Conservation (phyloP, 2,113 vertebrate genomes). For the Campylomormyrus tamandua region DNA sequence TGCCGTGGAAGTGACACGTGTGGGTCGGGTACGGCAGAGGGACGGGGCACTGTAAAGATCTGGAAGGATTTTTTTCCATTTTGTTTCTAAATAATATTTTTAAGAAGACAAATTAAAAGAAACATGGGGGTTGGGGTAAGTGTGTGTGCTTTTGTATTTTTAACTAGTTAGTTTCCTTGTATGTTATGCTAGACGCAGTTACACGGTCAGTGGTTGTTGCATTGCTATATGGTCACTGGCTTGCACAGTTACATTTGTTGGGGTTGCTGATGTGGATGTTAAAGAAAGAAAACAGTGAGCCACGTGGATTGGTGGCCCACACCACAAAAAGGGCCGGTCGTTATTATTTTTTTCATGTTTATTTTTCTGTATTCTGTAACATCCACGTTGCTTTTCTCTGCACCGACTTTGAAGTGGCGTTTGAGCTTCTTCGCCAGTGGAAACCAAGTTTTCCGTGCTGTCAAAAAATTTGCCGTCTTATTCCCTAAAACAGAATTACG, state of each 20-base stretch:
- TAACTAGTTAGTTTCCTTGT: not conserved
- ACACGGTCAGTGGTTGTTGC: not conserved
- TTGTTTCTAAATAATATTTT: conserved; percentile 32
- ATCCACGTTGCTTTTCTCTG: not conserved
- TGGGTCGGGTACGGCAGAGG: conserved; percentile 34
- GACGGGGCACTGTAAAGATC: conserved; percentile 18
- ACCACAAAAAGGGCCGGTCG: not conserved
- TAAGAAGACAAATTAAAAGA: conserved; percentile 28
- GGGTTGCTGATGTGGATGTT: conserved; percentile 42
- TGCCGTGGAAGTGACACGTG: conserved; percentile 51
- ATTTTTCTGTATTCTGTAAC: not conserved
- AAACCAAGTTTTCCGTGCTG: not conserved
- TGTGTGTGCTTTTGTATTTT: conserved; percentile 28
- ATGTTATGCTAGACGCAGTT: not conserved
- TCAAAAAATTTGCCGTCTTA: not conserved
- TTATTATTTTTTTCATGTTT: not conserved
- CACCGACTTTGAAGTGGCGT: not conserved
- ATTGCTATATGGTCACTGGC: not conserved
- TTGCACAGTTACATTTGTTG: not conserved
- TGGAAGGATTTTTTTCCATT: conserved; percentile 9
- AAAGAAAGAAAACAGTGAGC: not conserved
- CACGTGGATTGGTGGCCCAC: not conserved
- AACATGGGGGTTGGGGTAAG: conserved; percentile 70
- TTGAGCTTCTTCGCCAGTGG: not conserved
- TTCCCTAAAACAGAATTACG: not conserved